Evolutionary conservation across 64 coral and sea anemone species (phyloP).

Genomic region (Pachyseris speciosa): DNA sequence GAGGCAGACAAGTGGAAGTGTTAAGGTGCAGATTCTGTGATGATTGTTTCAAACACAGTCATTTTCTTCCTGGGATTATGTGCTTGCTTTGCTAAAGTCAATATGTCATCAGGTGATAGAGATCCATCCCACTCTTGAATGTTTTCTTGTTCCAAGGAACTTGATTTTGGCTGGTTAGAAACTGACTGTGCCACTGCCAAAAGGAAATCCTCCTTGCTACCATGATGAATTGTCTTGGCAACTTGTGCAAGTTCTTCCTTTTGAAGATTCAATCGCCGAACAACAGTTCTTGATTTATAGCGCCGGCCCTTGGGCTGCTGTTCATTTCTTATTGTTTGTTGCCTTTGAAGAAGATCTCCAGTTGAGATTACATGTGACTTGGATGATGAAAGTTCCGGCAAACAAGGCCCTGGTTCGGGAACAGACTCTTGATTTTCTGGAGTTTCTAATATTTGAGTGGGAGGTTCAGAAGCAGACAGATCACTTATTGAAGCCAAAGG

Average conservation of each 20-base stretch:
- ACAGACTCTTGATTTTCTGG: too few relatives aligned
- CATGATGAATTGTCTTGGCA: conserved; percentile 42
- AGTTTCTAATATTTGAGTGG: too few relatives aligned
- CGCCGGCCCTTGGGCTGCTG: conserved; percentile 23
- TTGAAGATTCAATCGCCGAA: too few relatives aligned
- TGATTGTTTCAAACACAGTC: neutral
- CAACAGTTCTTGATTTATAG: too few relatives aligned
- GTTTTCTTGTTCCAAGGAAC: conserved; percentile 4
- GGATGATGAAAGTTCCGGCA: too few relatives aligned
- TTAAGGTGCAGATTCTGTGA: neutral
- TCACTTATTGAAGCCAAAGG: too few relatives aligned
- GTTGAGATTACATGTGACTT: too few relatives aligned
- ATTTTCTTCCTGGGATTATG: neutral
- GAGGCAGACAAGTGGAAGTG: conserved; percentile 11
- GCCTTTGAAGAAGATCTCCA: conserved; percentile 20
- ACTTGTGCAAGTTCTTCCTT: conserved; percentile 18
- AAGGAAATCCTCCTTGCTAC: conserved; percentile 11
- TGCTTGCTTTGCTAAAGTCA: conserved; percentile 7
- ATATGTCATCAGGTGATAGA: neutral
- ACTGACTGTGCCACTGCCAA: conserved; percentile 31
- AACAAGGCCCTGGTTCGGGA: too few relatives aligned
- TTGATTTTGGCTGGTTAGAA: neutral
- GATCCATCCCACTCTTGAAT: conserved; percentile 26
- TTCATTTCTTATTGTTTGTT: neutral
- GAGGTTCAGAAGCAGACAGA: too few relatives aligned